phyloP scores from a whole-genome alignment of 2,113 vertebrate genomes.

The Malurus melanocephalus region DNA sequence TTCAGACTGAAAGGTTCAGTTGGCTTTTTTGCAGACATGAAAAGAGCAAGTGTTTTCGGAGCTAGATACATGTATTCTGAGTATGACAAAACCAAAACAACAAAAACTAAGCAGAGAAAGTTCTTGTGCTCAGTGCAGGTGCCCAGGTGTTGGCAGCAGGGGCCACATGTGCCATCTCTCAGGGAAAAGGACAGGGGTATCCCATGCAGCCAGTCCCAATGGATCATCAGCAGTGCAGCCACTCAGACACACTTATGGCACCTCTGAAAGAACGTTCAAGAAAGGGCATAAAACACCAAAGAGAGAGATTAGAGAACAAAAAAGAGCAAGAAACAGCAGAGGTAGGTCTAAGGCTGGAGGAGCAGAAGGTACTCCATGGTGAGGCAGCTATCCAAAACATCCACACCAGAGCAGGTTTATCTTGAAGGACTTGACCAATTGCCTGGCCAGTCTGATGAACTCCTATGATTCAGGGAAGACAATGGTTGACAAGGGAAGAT shows the following conservation, averaged over 20 bases:
- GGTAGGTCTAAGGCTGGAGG: neutral
- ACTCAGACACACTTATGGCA: rapidly evolving
- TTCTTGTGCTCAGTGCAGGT: neutral
- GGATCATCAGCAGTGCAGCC: rapidly evolving
- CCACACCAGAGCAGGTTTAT: neutral
- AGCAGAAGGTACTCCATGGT: neutral
- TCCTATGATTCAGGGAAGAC: neutral
- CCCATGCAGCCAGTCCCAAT: rapidly evolving
- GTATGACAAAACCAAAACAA: neutral
- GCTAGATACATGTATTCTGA: neutral
- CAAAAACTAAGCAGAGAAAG: neutral
- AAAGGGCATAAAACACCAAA: neutral
- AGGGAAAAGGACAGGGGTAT: neutral
- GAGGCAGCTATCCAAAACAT: neutral
- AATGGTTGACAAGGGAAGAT: neutral
- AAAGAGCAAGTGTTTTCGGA: neutral
- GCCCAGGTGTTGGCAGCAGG: too few relatives aligned
- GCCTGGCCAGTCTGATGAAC: neutral
- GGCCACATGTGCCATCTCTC: neutral
- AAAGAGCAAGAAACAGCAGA: neutral
- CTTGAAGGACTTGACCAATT: neutral
- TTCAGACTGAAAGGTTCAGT: neutral
- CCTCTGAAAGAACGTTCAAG: neutral
- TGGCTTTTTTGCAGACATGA: neutral
- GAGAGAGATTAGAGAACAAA: neutral